Conservation (phyloP, 1,140 invertebrate species). For the Nebria ingens region DNA sequence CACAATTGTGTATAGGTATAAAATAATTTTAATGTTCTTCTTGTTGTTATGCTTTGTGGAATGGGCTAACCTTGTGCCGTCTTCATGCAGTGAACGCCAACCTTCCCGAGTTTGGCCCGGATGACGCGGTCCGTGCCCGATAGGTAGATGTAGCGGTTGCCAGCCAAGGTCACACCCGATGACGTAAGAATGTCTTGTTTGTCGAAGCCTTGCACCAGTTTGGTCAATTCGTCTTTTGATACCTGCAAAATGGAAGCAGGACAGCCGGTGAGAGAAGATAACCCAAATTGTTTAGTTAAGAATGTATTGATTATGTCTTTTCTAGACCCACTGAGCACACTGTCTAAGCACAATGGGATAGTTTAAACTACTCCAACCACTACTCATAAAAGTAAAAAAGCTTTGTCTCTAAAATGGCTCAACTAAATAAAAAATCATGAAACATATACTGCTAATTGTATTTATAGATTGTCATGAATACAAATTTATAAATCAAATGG, state of each 20-base stretch:
- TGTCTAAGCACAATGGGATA: no score
- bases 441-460: no score
- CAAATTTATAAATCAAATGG: no score
- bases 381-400: no score
- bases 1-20: neutral
- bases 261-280: no score
- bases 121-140: constrained; percentile 84
- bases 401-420: no score
- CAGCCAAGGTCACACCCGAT: constrained; percentile 77
- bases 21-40: neutral
- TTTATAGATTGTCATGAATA: no score
- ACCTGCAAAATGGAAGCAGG: constrained; percentile 50
- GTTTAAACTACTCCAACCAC: no score
- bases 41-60: neutral
- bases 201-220: constrained; percentile 77
- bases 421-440: no score
- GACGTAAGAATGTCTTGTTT: constrained; percentile 76
- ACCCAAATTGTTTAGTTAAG: no score
- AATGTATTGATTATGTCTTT: no score
- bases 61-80: constrained; percentile 67
- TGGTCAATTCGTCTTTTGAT: constrained; percentile 77
- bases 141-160: constrained; percentile 84
- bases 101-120: constrained; percentile 81
- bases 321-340: no score
- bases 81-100: constrained; percentile 89